Evolutionary conservation across 1,140 invertebrate genomes (phyloP).

Genomic region (Globodera rostochiensis): DNA sequence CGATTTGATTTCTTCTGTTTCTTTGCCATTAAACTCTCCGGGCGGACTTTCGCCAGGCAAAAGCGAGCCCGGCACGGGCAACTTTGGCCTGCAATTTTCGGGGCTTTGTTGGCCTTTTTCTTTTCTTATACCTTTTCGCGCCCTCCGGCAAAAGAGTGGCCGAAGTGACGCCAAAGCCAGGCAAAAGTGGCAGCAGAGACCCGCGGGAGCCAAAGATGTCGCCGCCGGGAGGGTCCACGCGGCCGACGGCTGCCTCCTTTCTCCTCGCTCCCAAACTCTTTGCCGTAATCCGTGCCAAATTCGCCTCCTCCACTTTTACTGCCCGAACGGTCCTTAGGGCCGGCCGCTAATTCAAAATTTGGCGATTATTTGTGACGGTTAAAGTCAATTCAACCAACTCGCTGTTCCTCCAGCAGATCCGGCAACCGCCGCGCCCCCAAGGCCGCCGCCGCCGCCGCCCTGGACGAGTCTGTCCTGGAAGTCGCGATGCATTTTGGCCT

Average conservation of each 20-base stretch:
- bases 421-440: constrained; percentile 7
- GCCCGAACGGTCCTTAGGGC: not conserved
- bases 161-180: constrained; percentile 1
- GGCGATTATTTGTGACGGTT: not conserved
- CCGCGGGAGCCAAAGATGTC: not conserved
- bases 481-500: constrained; percentile 53
- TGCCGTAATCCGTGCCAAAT: constrained; percentile 46
- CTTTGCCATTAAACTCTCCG: not conserved
- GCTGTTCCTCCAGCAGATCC: not conserved
- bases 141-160: not conserved
- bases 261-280: constrained; percentile 43
- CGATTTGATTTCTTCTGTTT: not conserved
- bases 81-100: not conserved
- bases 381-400: constrained; percentile 6
- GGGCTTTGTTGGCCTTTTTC: not conserved
- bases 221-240: not conserved
- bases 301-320: constrained; percentile 10
- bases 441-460: constrained; percentile 13
- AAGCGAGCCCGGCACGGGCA: not conserved
- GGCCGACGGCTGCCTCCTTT: constrained; percentile 9
- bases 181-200: not conserved
- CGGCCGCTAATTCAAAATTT: not conserved
- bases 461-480: constrained; percentile 50
- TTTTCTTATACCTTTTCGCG: not conserved
- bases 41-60: not conserved